Base-by-base conservation (phyloP, 1,140 invertebrate species). In the Oryctes rhinoceros region DNA sequence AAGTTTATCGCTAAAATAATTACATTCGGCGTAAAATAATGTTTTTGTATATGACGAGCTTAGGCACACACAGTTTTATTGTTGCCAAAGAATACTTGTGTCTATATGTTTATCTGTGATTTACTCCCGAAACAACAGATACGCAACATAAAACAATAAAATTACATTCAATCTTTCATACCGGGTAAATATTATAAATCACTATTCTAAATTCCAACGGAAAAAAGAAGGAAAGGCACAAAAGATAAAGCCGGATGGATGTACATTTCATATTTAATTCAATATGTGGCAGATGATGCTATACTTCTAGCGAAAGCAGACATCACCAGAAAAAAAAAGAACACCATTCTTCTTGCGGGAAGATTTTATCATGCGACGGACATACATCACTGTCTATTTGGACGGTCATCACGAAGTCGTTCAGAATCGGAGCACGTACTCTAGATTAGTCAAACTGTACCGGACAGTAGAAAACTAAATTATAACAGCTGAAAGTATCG, bases 371-470 rank as follows among this genome's bases (percentile, higher is more conserved):
- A 82, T 81, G 81, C 65, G 80, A 79, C 81, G 37, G 76, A 79
- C 62, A 83, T 83, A 81, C 78, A 82, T 83, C 83, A 82, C 79
- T 82, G 81, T 83, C 81, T 75, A 74, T 81, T 80, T 10, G 74
- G 49, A 15, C 44, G 67, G 82, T 79, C 71, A 44, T 48, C 78
- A 59, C 65, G 59, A 78, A 47, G 48, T 62, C 77, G 78, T 80
- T 76, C 59, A 30, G 48, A 83, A 79, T 78, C 81, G 35, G 49
- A 24, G 48, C 83, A 83, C 83, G 83, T 83, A 67, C 74, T 39
- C 62, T 59, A 83, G 83, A 83, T 83, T 83, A 83, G 80, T 83
- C 83, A 83, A 83, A 83, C 77, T 83, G 79, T 83, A 48, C 59
- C 44, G 78, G 79, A 82, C 80, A 81, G 78, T 53, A 67, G 62